Evolutionary conservation across 2,113 vertebrate genomes (phyloP).

Genomic region (Lanius ludovicianus): DNA sequence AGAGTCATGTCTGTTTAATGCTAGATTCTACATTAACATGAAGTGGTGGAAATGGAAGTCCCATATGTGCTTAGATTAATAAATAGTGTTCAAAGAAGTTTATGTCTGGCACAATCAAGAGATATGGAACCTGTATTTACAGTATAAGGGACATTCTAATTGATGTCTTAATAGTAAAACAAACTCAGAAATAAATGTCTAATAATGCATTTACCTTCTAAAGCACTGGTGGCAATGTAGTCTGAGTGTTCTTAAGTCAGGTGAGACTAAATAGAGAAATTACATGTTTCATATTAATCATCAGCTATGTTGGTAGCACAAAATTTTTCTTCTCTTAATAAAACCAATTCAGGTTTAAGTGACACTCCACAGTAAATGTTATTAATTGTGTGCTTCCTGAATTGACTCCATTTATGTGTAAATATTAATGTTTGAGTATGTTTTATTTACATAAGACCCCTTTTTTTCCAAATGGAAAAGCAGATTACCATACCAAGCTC

Average conservation of each 20-base stretch:
- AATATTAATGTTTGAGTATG: slow-evolving; percentile 2
- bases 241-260: background rate
- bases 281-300: background rate
- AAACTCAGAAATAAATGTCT: background rate
- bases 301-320: background rate
- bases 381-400: slow-evolving; percentile 34
- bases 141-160: background rate
- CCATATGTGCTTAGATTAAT: slow-evolving; percentile 2
- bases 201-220: background rate
- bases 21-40: background rate
- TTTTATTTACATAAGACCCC: background rate
- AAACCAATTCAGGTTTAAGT: background rate
- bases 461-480: background rate
- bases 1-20: background rate
- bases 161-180: background rate
- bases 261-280: background rate
- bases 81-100: background rate
- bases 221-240: background rate
- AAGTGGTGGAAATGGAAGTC: slow-evolving; percentile 1
- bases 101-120: background rate
- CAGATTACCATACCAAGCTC: background rate
- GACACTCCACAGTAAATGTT: background rate
- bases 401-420: background rate
- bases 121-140: background rate
- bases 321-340: background rate